Evolutionary conservation across 2,888 invertebrate species (phyloP).

Genomic region (Mellilla xanthometata): DNA sequence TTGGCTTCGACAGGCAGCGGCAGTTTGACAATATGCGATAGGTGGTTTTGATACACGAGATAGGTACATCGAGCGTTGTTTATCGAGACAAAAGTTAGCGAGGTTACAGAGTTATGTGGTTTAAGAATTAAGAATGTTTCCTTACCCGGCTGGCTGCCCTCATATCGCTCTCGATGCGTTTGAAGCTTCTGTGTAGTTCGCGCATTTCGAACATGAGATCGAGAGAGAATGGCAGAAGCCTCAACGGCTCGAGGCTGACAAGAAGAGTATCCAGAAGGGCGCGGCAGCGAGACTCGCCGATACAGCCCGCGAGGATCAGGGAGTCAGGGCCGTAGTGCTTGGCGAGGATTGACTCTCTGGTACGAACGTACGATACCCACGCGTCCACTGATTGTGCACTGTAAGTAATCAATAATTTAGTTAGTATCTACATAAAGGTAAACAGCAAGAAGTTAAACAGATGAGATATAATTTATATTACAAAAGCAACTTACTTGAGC

Average conservation of each 20-base stretch:
- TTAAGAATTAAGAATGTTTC: conserved; percentile 23
- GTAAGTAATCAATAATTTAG: conserved; percentile 26
- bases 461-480: not conserved
- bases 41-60: conserved; percentile 50
- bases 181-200: conserved; percentile 89
- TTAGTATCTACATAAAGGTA: too few species aligned
- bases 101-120: not conserved
- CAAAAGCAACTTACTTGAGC: conserved; percentile 85
- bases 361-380: conserved; percentile 93
- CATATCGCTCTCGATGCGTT: conserved; percentile 84
- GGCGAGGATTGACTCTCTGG: conserved; percentile 90
- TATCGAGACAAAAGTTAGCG: conserved; percentile 31
- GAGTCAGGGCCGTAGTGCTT: conserved; percentile 91
- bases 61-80: conserved; percentile 45
- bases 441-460: too few species aligned
- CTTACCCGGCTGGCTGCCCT: conserved; percentile 77
- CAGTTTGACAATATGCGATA: conserved; percentile 52
- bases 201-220: conserved; percentile 91
- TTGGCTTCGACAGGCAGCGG: conserved; percentile 55
- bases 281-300: conserved; percentile 80
- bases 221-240: conserved; percentile 90
- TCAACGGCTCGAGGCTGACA: conserved; percentile 89
- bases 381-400: conserved; percentile 94
- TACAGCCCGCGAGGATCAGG: conserved; percentile 85
- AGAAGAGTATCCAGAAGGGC: conserved; percentile 88